phyloP scores from a whole-genome alignment of 2,113 vertebrate genomes.

The Xenopus borealis region DNA sequence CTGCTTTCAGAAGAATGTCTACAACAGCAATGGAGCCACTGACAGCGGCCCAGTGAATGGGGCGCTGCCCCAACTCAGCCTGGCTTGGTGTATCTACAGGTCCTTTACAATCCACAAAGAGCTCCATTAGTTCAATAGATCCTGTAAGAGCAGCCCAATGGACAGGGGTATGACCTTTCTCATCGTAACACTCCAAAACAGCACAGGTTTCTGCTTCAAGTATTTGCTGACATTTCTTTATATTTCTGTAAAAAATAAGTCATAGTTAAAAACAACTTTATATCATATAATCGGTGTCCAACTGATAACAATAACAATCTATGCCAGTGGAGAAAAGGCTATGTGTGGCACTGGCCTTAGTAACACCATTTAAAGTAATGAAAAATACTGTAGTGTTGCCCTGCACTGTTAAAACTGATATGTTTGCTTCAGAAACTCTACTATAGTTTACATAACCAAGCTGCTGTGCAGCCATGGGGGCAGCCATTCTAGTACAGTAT shows the following conservation, averaged over 20 bases:
- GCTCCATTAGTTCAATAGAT: slow-evolving; percentile 6
- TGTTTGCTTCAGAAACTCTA: too few relatives aligned
- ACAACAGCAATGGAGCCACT: slow-evolving; percentile 33
- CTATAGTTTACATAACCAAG: too few relatives aligned
- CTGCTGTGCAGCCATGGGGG: too few relatives aligned
- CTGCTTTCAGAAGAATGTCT: slow-evolving; percentile 41
- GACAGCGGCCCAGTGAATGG: slow-evolving; percentile 46
- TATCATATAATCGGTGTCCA: too few relatives aligned
- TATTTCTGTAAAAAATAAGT: slow-evolving; percentile 9
- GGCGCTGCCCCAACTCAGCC: slow-evolving; percentile 36
- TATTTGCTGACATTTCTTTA: slow-evolving; percentile 33
- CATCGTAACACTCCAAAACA: slow-evolving; percentile 36
- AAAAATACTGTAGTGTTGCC: too few relatives aligned
- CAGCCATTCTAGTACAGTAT: too few relatives aligned
- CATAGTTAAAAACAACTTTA: neutral
- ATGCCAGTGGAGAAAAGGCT: too few relatives aligned
- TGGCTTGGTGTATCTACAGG: slow-evolving; percentile 37
- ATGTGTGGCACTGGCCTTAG: too few relatives aligned
- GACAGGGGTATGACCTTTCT: slow-evolving; percentile 21
- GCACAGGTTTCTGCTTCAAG: slow-evolving; percentile 16
- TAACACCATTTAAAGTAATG: too few relatives aligned
- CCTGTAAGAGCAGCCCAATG: slow-evolving; percentile 38
- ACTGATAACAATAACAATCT: too few relatives aligned
- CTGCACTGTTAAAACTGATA: too few relatives aligned
- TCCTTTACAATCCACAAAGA: slow-evolving; percentile 34